Evolutionary conservation across 2,888 invertebrate species (phyloP), one percentile per base, ranked within the genome.

Genomic region (Ectropis crepuscularia): DNA sequence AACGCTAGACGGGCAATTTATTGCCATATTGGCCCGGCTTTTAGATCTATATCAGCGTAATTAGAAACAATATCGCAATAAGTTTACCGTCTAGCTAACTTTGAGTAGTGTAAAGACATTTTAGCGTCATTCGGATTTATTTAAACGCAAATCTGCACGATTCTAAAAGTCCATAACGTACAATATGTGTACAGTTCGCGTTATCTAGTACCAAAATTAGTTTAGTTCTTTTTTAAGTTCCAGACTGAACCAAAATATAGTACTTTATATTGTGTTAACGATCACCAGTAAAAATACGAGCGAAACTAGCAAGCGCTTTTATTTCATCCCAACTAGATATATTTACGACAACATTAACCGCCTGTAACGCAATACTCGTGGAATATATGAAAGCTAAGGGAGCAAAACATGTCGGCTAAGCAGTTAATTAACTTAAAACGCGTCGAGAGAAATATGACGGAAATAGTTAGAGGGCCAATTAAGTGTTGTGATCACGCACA

Each of bases 231-330:
- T 57, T 85, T 89, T 92, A 92, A 91, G 92, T 92, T 92, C 85
- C 91, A 85, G 92, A 92, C 92, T 92, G 92, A 92, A 91, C 92
- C 91, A 92, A 92, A 92, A 87, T 82, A 85, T 88, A 90, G 89
- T 87, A 87, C 80, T 85, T 85, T 87, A 81, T 87, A 81, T 86
- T 86, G 87, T 90, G 88, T 89, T 88, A 82, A 86, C 79, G 79
- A 83, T 89, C 89, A 90, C 87, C 78, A 78, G 82, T 80, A 82
- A 87, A 45, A 88, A 89, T 47, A 85, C 80, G 77, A 81, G 74
- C 73, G 80, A 84, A 86, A 82, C 72, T 74, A 80, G 57, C 62
- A 55, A 54, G 41, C 59, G 50, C 64, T 75, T 77, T 77, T 73
- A 74, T 74, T 75, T 72, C 45, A 58, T 57, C 61, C 65, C 57